Percentiles rank a stretch among this genome's conserved stretches.
Evolutionary conservation across 1,140 invertebrate species (phyloP).

Genomic region (Cylas formicarius): DNA sequence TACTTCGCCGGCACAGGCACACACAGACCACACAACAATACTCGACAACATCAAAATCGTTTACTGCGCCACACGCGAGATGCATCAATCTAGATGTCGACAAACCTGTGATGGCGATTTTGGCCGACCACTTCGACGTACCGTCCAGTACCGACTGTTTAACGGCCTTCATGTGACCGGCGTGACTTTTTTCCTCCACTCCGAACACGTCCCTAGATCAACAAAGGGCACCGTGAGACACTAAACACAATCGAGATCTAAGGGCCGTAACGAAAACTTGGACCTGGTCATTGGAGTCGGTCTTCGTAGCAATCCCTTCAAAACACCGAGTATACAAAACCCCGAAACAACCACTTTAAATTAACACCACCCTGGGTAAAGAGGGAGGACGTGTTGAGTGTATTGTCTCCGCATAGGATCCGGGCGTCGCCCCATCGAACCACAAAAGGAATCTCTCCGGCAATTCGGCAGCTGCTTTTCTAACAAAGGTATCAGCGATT

Average conservation of each 20-base stretch:
- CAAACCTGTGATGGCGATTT: slow-evolving; percentile 99
- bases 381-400: no score
- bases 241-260: slow-evolving; percentile 5
- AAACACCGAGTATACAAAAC: no score
- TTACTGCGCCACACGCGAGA: slow-evolving; percentile 7
- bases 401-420: no score
- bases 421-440: no score
- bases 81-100: slow-evolving; percentile 34
- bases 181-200: slow-evolving; percentile 89
- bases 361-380: no score
- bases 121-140: slow-evolving; percentile 99
- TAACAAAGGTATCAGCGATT: no score
- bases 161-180: slow-evolving; percentile 93
- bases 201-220: slow-evolving; percentile 87
- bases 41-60: slow-evolving; percentile 1
- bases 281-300: no score
- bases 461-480: no score
- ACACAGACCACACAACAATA: slow-evolving; percentile 6
- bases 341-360: no score
- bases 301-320: no score
- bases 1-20: neutral
- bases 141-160: slow-evolving; percentile 99
- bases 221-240: slow-evolving; percentile 9
- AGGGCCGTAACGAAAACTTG: no score
- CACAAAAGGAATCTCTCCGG: no score